These are phyloP conservation scores for Lepidocolaptes lacrymiger DNA, from an alignment of 2,797 vertebrate genomes.

Conservation along the genomic window DNA sequence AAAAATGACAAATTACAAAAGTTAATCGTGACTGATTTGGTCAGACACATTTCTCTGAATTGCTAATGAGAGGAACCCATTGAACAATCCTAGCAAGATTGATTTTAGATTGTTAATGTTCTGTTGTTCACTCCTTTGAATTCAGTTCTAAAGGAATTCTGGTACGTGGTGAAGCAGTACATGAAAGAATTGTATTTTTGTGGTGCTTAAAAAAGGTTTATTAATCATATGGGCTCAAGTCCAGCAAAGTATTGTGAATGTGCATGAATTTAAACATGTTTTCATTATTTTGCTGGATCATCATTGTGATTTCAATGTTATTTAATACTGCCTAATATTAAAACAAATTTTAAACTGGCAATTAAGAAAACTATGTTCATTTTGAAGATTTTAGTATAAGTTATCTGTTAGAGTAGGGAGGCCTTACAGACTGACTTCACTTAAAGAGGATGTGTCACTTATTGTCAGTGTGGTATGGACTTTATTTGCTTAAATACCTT, in stretches of 20 bases:
- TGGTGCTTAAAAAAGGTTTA: constrained; percentile 74
- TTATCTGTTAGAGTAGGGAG: constrained; percentile 82
- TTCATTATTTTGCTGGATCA: constrained; percentile 74
- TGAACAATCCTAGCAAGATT: constrained; percentile 38
- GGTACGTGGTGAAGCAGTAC: constrained; percentile 73
- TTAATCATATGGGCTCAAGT: constrained; percentile 70
- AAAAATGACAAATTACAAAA: constrained; percentile 43
- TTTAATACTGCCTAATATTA: constrained; percentile 80
- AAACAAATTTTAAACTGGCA: constrained; percentile 81
- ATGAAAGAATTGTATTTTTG: constrained; percentile 70
- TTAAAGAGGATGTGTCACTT: constrained; percentile 81
- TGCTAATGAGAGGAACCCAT: constrained; percentile 49
- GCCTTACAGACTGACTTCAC: constrained; percentile 83
- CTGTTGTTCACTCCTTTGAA: constrained; percentile 72
- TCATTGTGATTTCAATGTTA: constrained; percentile 78
- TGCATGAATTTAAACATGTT: constrained; percentile 61
- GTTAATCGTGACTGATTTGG: constrained; percentile 55
- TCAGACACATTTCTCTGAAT: constrained; percentile 55
- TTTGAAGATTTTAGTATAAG: constrained; percentile 76
- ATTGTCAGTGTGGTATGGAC: constrained; percentile 82
- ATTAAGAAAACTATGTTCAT: constrained; percentile 76
- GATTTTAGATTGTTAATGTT: constrained; percentile 44
- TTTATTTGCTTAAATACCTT: constrained; percentile 85
- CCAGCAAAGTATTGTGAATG: constrained; percentile 71
- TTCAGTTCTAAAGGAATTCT: constrained; percentile 69